phyloP scores from a whole-genome alignment of 2,888 invertebrate genomes.

The Mactromeris polynyma region DNA sequence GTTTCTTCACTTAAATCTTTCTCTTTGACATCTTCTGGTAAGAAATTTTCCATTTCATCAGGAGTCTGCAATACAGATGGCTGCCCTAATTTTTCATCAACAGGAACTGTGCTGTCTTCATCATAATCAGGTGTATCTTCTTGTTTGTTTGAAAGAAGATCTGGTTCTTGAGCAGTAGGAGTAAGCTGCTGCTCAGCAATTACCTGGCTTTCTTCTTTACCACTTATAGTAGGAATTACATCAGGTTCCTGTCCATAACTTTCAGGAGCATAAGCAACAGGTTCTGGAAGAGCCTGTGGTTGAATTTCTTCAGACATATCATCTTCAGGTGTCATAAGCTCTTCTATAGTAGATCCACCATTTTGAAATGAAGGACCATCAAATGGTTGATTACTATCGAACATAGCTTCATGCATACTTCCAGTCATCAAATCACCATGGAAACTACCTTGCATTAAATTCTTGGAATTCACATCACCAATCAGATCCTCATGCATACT shows the following conservation, averaged over 20 bases:
- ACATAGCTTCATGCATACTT: constrained; percentile 66
- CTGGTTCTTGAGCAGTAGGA: constrained; percentile 56
- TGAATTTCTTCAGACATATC: constrained; percentile 77
- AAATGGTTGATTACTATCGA: constrained; percentile 61
- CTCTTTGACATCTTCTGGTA: constrained; percentile 64
- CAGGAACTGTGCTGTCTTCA: constrained; percentile 58
- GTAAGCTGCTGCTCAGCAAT: constrained; percentile 36
- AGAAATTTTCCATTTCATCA: constrained; percentile 57
- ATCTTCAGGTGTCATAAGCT: constrained; percentile 69
- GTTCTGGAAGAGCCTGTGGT: constrained; percentile 82
- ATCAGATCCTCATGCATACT: constrained; percentile 64
- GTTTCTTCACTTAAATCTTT: constrained; percentile 62
- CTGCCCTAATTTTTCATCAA: constrained; percentile 39
- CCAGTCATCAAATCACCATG: constrained; percentile 65
- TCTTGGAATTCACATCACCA: constrained; percentile 47
- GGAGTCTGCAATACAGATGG: constrained; percentile 41
- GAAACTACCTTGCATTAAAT: constrained; percentile 56
- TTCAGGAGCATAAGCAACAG: constrained; percentile 75
- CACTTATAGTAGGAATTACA: constrained; percentile 67
- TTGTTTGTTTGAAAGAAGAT: constrained; percentile 60
- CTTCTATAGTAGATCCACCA: constrained; percentile 54
- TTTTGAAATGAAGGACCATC: constrained; percentile 49
- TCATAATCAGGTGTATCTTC: constrained; percentile 52
- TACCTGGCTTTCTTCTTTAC: constrained; percentile 56
- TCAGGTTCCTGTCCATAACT: constrained; percentile 75